phyloP scores from a whole-genome alignment of 1,140 invertebrate genomes.

The Lasioglossum albipes region DNA sequence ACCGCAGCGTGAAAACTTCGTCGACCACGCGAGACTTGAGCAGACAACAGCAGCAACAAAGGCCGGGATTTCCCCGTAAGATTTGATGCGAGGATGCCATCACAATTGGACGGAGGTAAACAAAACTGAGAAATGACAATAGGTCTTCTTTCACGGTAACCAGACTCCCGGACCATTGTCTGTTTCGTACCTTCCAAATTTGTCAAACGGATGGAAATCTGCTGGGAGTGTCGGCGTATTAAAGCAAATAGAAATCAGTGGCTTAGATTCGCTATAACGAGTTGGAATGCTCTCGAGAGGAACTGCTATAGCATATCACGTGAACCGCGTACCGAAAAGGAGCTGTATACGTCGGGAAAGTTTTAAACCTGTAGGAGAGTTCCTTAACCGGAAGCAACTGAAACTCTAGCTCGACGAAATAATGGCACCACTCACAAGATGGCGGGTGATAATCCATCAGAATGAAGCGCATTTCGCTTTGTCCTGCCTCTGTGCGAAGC shows the following conservation, averaged over 20 bases:
- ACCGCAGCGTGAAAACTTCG: conserved; percentile 4
- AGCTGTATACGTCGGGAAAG: not conserved
- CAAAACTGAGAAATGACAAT: conserved; percentile 71
- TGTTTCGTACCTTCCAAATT: conserved; percentile 66
- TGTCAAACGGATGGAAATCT: conserved; percentile 38
- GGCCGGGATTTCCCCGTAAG: conserved; percentile 50
- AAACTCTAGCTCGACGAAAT: too few species aligned
- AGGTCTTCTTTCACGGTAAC: conserved; percentile 50
- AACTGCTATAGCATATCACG: too few species aligned
- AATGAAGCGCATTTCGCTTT: too few species aligned
- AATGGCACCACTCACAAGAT: too few species aligned
- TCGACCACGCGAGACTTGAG: not conserved
- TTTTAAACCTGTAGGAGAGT: too few species aligned
- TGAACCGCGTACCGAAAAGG: not conserved
- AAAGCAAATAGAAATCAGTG: conserved; percentile 68
- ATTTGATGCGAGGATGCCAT: conserved; percentile 65
- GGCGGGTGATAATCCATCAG: too few species aligned
- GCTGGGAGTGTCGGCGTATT: conserved; percentile 61
- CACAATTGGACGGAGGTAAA: conserved; percentile 71
- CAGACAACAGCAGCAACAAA: not conserved
- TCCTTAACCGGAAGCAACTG: too few species aligned
- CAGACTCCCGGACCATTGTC: conserved; percentile 64
- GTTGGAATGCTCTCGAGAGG: conserved; percentile 8
- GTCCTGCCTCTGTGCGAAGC: too few species aligned
- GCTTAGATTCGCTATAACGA: conserved; percentile 32